phyloP scores from a whole-genome alignment of 2,888 invertebrate species.

The Chloroclysta siterata region DNA sequence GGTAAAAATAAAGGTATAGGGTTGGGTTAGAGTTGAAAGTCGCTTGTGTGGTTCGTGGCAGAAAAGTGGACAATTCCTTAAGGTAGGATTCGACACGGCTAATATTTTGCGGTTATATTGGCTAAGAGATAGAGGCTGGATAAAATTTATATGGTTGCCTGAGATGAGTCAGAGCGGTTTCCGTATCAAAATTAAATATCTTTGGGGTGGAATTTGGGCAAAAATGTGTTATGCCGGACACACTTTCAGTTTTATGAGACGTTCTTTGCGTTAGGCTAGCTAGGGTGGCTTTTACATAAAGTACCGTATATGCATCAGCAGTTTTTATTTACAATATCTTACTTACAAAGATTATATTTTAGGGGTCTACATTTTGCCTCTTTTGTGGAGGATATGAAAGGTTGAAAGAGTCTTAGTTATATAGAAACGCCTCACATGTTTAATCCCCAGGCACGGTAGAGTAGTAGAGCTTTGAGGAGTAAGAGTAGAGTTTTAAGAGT shows the following conservation, averaged over 20 bases:
- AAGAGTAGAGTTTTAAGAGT: too few species aligned
- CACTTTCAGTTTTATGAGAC: conserved; percentile 38
- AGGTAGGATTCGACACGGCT: conserved; percentile 77
- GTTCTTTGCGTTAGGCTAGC: conserved; percentile 27
- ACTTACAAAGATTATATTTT: background rate
- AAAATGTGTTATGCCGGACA: conserved; percentile 50
- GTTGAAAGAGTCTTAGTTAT: too few species aligned
- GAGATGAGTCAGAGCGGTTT: conserved; percentile 71
- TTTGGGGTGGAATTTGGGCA: conserved; percentile 56
- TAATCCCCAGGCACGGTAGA: too few species aligned
- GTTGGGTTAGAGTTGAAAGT: conserved; percentile 38
- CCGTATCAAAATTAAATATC: conserved; percentile 84
- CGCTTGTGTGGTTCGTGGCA: conserved; percentile 28
- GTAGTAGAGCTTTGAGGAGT: too few species aligned
- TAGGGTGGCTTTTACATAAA: conserved; percentile 31
- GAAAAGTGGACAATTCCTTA: conserved; percentile 62
- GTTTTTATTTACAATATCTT: conserved; percentile 5
- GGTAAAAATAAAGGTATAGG: conserved; percentile 37
- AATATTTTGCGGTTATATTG: conserved; percentile 82
- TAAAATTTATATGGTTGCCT: conserved; percentile 76
- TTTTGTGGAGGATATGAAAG: too few species aligned
- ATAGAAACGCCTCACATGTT: too few species aligned
- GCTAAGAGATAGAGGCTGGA: conserved; percentile 71
- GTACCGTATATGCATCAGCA: conserved; percentile 11
- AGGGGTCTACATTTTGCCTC: too few species aligned